phyloP scores from a whole-genome alignment of 2,888 invertebrate species.

The Corbicula japonica region DNA sequence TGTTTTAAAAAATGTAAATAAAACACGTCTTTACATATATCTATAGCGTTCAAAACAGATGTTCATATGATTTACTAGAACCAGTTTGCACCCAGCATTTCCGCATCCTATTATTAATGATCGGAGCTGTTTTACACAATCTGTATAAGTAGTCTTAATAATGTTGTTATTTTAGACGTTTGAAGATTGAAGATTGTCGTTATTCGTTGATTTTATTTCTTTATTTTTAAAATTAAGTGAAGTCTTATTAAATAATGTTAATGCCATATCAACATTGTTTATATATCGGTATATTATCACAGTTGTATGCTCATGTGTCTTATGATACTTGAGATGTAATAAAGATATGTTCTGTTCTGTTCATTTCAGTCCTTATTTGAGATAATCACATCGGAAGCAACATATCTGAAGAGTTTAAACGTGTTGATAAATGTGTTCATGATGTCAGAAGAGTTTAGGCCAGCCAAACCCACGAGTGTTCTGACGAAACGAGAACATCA shows the following conservation, averaged over 20 bases:
- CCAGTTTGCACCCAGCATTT: background rate
- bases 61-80: background rate
- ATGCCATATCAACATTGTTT: background rate
- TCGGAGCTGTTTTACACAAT: background rate
- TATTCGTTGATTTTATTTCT: too few relatives aligned
- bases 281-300: background rate
- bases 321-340: background rate
- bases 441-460: constrained; percentile 89
- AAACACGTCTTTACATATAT: background rate
- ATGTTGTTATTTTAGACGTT: too few relatives aligned
- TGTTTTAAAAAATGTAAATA: background rate
- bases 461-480: constrained; percentile 88
- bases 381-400: constrained; percentile 98
- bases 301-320: background rate
- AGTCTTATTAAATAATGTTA: background rate
- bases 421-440: constrained; percentile 94
- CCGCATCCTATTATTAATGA: background rate
- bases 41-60: background rate
- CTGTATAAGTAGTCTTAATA: too few relatives aligned
- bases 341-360: background rate
- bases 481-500: constrained; percentile 89
- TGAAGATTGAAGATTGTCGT: too few relatives aligned
- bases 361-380: constrained; percentile 94
- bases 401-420: constrained; percentile 96
- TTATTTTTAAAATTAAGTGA: too few relatives aligned